phyloP scores from a whole-genome alignment of 2,888 invertebrate species.

The Trachelus stipa region DNA sequence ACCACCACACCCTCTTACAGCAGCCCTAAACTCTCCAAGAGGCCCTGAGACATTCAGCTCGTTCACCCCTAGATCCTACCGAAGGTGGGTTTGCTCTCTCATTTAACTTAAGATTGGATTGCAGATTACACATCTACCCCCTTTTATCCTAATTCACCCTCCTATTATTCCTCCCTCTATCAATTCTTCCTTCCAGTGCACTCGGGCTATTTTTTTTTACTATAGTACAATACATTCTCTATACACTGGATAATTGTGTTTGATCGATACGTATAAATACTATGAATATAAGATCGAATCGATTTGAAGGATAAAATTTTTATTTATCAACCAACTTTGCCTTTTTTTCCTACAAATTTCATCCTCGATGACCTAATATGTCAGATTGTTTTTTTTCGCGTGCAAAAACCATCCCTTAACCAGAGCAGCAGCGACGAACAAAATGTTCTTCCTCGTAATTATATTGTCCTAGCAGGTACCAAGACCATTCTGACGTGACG shows the following conservation, averaged over 20 bases:
- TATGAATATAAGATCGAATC: background rate
- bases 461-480: background rate
- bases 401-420: background rate
- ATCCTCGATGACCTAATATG: too few relatives aligned
- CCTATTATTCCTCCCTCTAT: conserved; percentile 13
- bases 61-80: background rate
- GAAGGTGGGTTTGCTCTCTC: conserved; percentile 26
- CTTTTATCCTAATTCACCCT: conserved; percentile 23
- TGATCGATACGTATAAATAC: background rate
- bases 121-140: conserved; percentile 49
- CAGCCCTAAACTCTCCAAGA: background rate
- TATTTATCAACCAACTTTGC: too few relatives aligned
- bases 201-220: background rate
- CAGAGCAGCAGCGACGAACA: background rate
- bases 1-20: background rate
- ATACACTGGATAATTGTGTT: background rate
- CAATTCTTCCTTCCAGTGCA: conserved; percentile 7
- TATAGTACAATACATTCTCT: background rate
- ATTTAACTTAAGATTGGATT: conserved; percentile 54
- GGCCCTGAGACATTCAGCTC: background rate
- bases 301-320: background rate
- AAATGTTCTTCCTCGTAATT: background rate
- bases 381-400: background rate
- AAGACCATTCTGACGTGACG: background rate
- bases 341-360: too few relatives aligned